These are phyloP conservation scores for Adelosebastes latens DNA, from an alignment of 2,797 vertebrate species.

Conservation along the genomic window DNA sequence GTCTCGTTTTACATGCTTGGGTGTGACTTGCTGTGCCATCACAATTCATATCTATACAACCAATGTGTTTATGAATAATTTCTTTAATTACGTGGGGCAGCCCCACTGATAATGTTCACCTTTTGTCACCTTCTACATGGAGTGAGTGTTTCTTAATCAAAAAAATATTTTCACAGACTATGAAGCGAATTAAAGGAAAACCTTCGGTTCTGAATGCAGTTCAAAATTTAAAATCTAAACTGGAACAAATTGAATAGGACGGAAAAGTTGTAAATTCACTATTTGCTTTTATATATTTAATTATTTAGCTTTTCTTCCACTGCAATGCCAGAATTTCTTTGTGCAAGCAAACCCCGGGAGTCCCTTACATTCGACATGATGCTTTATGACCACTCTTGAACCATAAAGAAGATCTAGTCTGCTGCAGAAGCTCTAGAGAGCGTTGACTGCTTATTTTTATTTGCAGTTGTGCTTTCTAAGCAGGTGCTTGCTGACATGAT, in stretches of 20 bases:
- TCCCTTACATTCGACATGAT: conserved; percentile 21
- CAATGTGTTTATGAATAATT: too few relatives aligned
- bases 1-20: rapidly evolving
- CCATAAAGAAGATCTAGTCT: conserved; percentile 48
- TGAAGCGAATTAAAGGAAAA: too few relatives aligned
- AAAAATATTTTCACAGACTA: too few relatives aligned
- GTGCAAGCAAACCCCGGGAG: conserved; percentile 17
- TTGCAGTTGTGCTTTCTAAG: conserved; percentile 37
- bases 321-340: conserved; percentile 1
- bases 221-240: not conserved
- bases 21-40: too few relatives aligned
- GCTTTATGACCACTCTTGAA: conserved; percentile 36
- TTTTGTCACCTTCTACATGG: not conserved
- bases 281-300: not conserved
- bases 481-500: conserved; percentile 52
- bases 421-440: conserved; percentile 27
- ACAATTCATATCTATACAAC: too few relatives aligned
- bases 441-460: conserved; percentile 51
- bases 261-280: not conserved
- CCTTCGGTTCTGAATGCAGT: not conserved
- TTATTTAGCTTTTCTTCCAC: not conserved
- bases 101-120: not conserved
- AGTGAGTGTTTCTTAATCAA: too few relatives aligned
- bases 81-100: too few relatives aligned
- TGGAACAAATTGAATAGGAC: not conserved